Percentiles rank a stretch among this genome's conserved stretches.
Evolutionary conservation across 2,888 invertebrate genomes (phyloP).

Genomic region (Litoditis marina): DNA sequence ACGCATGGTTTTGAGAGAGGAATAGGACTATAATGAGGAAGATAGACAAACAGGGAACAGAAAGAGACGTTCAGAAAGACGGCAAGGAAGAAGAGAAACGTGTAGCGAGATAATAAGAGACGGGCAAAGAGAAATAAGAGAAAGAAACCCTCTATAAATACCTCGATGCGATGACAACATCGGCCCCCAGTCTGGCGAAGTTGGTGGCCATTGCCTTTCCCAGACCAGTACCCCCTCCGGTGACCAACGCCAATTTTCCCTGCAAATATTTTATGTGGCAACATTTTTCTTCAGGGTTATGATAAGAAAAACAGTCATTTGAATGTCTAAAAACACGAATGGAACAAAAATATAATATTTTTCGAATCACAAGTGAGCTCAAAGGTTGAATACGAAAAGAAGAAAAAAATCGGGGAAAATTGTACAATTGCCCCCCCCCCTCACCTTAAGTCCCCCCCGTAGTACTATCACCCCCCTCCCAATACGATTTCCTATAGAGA

Average conservation of each 20-base stretch:
- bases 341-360: not conserved
- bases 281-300: not conserved
- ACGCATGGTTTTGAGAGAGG: no score
- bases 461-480: no score
- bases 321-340: not conserved
- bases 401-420: not conserved
- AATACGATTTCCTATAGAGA: no score
- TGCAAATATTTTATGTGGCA: not conserved
- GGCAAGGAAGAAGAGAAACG: no score
- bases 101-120: no score
- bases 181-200: constrained; percentile 65
- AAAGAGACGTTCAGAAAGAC: no score
- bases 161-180: constrained; percentile 66
- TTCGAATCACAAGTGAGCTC: not conserved
- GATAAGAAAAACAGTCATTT: not conserved
- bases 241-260: constrained; percentile 64
- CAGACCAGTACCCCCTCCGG: constrained; percentile 68
- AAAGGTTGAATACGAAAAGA: not conserved
- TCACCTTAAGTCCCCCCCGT: no score
- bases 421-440: no score
- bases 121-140: no score
- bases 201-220: constrained; percentile 66
- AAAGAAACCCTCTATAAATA: no score
- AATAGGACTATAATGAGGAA: no score
- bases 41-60: no score